Base-by-base conservation (phyloP, 2,888 invertebrate species). In the Pimpla rufipes region DNA sequence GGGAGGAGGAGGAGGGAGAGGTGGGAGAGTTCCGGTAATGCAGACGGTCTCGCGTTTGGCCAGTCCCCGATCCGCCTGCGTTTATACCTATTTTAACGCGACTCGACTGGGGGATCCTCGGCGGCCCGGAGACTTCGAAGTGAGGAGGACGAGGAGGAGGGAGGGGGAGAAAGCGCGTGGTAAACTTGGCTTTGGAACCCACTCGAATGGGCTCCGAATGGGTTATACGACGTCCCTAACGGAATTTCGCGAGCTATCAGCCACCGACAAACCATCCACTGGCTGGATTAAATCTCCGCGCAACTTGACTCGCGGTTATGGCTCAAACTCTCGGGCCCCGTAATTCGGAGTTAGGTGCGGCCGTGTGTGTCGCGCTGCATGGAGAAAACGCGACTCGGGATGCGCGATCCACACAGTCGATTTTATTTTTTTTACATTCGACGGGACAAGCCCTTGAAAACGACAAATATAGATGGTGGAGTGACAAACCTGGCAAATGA, bases 111-210 rank as follows among this genome's bases (percentile, higher is more conserved):
- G 62, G 16, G 37, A 62, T 40, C 45, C 62, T 57, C 13, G 18
- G 16, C 35, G 59, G 29, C 29, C 29, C 29, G 29, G 29, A 29
- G 29, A 29, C 29, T 29, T 5, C 29, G 29, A 29, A 4, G 62
- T 35, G 21, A 40, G 4, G 59, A 18, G 59, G 40, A 29, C 8
- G 4, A 8, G 16, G 16, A 47, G 21, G 42, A 57, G 62, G 29
- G 5, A 5, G 29, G 29, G 18, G 47, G 59, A 59, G 76, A 40
- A n/a, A 13, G 67, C 59, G 29, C 10, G 67, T 74, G 75, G 81
- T 52, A 81, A 74, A 67, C 79, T 84, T 81, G 79, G 81, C 66
- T 29, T 67, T 81, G 79, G 71, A 74, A 59, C 78, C 67, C 74
- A 59, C 75, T 73, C 29, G 29, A 29, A 29, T 29, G 29, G 29